A percentile compares a stretch with the other conserved stretches of the same genome.
phyloP scores from a whole-genome alignment of 2,888 invertebrate genomes.

The Sympetrum striolatum region DNA sequence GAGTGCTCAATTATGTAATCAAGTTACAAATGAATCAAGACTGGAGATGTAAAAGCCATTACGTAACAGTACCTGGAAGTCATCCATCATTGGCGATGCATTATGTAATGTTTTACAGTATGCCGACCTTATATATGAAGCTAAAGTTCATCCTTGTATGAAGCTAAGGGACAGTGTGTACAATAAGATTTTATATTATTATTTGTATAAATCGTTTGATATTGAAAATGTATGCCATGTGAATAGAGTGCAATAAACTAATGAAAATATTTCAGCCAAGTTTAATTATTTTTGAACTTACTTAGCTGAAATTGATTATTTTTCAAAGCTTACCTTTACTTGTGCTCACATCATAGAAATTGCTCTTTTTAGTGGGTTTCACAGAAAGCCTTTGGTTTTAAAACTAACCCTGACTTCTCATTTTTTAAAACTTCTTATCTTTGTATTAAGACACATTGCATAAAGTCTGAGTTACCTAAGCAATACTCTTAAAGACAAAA shows the following conservation, averaged over 20 bases:
- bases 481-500: too few species aligned
- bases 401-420: too few species aligned
- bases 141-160: neutral
- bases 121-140: neutral
- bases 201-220: neutral
- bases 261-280: neutral
- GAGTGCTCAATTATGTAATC: neutral
- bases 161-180: neutral
- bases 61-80: neutral
- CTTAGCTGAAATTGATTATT: neutral
- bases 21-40: neutral
- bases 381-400: too few species aligned
- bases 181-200: neutral
- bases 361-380: too few species aligned
- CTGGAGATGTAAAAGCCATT: neutral
- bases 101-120: neutral
- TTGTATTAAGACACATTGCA: too few species aligned
- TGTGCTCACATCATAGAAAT: too few species aligned
- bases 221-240: neutral
- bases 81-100: neutral
- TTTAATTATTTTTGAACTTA: neutral
- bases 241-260: neutral
- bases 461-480: too few species aligned
- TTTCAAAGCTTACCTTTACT: too few species aligned
- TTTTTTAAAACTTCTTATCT: too few species aligned